Evolutionary conservation across 2,888 invertebrate genomes (phyloP).

Genomic region (Acanthopleura granulata): DNA sequence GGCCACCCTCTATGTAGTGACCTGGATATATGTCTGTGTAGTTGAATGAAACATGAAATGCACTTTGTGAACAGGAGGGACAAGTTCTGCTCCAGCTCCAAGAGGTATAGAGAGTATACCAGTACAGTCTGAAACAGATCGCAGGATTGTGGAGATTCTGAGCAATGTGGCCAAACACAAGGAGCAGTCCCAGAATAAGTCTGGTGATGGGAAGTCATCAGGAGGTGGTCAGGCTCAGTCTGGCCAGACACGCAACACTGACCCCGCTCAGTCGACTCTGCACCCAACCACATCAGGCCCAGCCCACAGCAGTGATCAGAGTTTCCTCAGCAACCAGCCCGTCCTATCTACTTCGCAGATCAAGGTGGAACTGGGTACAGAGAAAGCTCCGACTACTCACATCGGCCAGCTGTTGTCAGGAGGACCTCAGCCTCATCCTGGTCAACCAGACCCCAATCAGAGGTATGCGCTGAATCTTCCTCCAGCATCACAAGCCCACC

Average conservation of each 20-base stretch:
- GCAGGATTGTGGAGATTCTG: constrained; percentile 59
- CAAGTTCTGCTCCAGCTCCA: background rate
- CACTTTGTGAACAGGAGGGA: too few relatives aligned
- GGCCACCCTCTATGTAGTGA: too few relatives aligned
- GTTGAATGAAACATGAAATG: too few relatives aligned
- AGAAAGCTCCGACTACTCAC: background rate
- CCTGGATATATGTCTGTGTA: too few relatives aligned
- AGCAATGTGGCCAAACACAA: constrained; percentile 45
- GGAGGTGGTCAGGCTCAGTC: background rate
- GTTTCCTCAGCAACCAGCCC: background rate
- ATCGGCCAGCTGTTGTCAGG: background rate
- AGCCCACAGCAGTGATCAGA: background rate
- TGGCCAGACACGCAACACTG: background rate
- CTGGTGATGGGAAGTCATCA: background rate
- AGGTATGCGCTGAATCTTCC: constrained; percentile 14
- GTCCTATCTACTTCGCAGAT: background rate
- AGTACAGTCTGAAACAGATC: constrained; percentile 58
- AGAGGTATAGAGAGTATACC: constrained; percentile 4
- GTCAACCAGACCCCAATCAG: constrained; percentile 4
- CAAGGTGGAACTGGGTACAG: background rate
- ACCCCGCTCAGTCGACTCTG: background rate
- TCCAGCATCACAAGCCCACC: background rate
- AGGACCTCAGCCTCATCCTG: background rate
- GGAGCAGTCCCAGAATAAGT: constrained; percentile 27
- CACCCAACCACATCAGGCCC: constrained; percentile 20